Conservation (phyloP, 92 coral and sea anemone species). For the Nematostella vectensis region DNA sequence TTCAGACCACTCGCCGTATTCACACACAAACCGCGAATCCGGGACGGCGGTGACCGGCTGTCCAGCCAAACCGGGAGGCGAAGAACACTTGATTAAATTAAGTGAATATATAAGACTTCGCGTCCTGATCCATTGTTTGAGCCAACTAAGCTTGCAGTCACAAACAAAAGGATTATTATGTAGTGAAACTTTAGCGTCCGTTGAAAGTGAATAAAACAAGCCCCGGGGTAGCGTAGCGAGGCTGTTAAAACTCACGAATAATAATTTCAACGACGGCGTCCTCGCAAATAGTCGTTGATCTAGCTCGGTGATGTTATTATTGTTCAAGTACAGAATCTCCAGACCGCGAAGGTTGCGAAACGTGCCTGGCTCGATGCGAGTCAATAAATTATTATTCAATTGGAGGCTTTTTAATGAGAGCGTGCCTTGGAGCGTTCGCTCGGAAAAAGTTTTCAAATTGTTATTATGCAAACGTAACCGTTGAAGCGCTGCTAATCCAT, state of each 20-base stretch:
- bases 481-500: conserved; percentile 58
- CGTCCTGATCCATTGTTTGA: conserved; percentile 61
- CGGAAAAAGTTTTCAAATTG: conserved; percentile 52
- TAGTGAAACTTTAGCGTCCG: conserved; percentile 42
- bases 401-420: conserved; percentile 41
- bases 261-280: conserved; percentile 22
- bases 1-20: conserved; percentile 53
- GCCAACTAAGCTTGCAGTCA: conserved; percentile 82
- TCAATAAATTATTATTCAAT: conserved; percentile 58
- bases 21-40: conserved; percentile 58
- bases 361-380: conserved; percentile 38
- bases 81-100: conserved; percentile 41
- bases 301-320: conserved; percentile 55
- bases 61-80: conserved; percentile 56
- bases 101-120: conserved; percentile 40
- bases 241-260: conserved; percentile 44
- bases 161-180: conserved; percentile 90
- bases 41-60: conserved; percentile 32
- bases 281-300: conserved; percentile 20
- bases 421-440: conserved; percentile 52
- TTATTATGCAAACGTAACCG: conserved; percentile 67
- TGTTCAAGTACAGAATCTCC: conserved; percentile 44
- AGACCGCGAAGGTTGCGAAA: conserved; percentile 43
- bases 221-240: conserved; percentile 52
- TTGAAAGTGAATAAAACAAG: conserved; percentile 45